Base-by-base conservation (phyloP, 2,888 invertebrate species). In the Teleogryllus oceanicus region DNA sequence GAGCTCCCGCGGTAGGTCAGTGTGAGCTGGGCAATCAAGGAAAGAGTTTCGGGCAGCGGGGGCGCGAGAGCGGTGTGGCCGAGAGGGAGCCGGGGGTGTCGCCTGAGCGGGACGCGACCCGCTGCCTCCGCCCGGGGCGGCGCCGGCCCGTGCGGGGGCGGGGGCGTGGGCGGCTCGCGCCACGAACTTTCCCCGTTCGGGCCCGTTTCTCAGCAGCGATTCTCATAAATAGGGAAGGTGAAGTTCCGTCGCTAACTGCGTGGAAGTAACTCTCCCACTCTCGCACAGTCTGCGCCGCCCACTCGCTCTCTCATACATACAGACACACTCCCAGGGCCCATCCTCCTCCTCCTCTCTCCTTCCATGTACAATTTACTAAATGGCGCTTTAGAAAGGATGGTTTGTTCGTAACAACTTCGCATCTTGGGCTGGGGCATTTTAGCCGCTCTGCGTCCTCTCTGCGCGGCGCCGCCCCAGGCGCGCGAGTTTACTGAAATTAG, bases 221-320 rank as follows among this genome's bases (percentile, higher is more conserved):
- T 62, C 62, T 62, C 62, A 62, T 62, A 62, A 62, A 62, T 62
- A n/a, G 62, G n/a, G n/a, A 62, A 62, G 62, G 62, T 62, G 62
- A 62, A 62, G 62, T 62, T 62, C 13, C 62, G 62, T 62, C 62
- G n/a, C 62, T 13, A 62, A 62, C 62, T 62, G n/a, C 62, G 62
- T 18, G n/a, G 16, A 62, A 62, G 62, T 62, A 62, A 62, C 62
- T 62, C 62, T 62, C 62, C 62, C n/a, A 18, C 16, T 12, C 16
- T 62, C 62, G 37, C 37, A 37, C 37, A 37, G 37, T 4, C 37
- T 37, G 37, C 37, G 37, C 37, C 37, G 37, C 37, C n/a, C 62
- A 18, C n/a, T 62, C n/a, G 62, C 62, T 62, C 62, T 62, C 62
- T 62, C 62, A 62, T 62, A 13, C 62, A 62, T n/a, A 62, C 62